Base-by-base conservation (phyloP, 2,113 vertebrate genomes). In the Pipa parva region DNA sequence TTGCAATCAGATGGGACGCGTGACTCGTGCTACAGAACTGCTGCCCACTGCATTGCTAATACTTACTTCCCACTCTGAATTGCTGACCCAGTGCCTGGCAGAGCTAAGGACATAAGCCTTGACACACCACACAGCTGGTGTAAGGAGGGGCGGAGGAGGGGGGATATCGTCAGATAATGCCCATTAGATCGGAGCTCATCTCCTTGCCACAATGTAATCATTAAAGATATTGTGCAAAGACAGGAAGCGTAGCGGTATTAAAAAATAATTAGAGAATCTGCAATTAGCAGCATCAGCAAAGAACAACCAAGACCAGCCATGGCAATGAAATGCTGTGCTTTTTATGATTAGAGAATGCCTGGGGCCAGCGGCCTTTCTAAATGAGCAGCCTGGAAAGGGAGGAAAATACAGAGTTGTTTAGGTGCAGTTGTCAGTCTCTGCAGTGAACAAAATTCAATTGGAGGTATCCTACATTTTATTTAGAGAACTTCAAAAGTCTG, bases 121-220 rank as follows among this genome's bases (percentile, higher is more conserved):
- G 42, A 59, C 64, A 67, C 64, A 25, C 42, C 58, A 55, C 55
- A 25, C 39, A 67, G 55, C 45, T 67, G 64, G 42, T n/a, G n/a
- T n/a, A n/a, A n/a, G 21, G 7, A 42, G 21, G 46, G 46, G n/a
- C 10, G 24, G 52, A 57, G 45, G 21, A 28, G 22, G 24, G 24
- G 25, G 24, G 42, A 17, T 21, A 28, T 3, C 17, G 48, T n/a
- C 42, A 31, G 28, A n/a, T 22, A 29, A 31, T 17, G 45, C 11
- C 60, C 15, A 51, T 24, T 13, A 49, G 46, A 49, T 49, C 6
- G 22, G 1, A 49, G 12, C 18, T 49, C 46, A 21, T 8, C 21
- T 15, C 26, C 45, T 7, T 24, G 27, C 20, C 29, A 17, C 48
- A 58, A 5, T 56, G 26, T 20, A 28, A 56, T 56, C 55, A 22